A percentile compares a stretch with the other conserved stretches of the same genome.
phyloP scores from a whole-genome alignment of 64 coral and sea anemone genomes.

The Montipora capricornis region DNA sequence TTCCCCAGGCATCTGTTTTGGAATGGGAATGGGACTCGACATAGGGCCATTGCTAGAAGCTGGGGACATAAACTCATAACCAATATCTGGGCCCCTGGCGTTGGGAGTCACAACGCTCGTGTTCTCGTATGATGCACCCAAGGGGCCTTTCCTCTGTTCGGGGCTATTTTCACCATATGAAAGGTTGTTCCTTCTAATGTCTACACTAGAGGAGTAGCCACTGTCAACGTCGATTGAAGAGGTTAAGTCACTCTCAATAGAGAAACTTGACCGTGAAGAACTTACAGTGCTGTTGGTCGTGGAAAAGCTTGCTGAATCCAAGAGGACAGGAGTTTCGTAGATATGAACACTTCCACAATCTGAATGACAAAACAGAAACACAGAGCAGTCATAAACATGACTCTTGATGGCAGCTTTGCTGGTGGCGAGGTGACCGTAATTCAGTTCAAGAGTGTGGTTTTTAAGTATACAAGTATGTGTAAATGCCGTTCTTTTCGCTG shows the following conservation, averaged over 20 bases:
- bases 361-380: not conserved
- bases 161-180: conserved; percentile 22
- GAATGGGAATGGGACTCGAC: conserved; percentile 32
- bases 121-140: conserved; percentile 47
- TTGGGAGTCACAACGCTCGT: not conserved
- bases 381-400: not conserved
- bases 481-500: too few relatives aligned
- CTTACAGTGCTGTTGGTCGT: conserved; percentile 20
- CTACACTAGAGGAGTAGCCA: conserved; percentile 85
- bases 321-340: conserved; percentile 76
- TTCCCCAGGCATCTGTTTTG: conserved; percentile 1
- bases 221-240: conserved; percentile 80
- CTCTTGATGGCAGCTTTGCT: too few relatives aligned
- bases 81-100: not conserved
- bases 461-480: too few relatives aligned
- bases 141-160: not conserved
- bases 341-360: conserved; percentile 79
- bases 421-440: too few relatives aligned
- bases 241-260: conserved; percentile 78
- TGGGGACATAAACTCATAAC: not conserved
- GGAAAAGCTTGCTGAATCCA: conserved; percentile 3
- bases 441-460: too few relatives aligned
- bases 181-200: conserved; percentile 33
- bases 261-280: conserved; percentile 21
- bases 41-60: not conserved